Evolutionary conservation across 2,113 vertebrate species (phyloP), one percentile per base, ranked within the genome.

Genomic region (Leptosomus discolor): DNA sequence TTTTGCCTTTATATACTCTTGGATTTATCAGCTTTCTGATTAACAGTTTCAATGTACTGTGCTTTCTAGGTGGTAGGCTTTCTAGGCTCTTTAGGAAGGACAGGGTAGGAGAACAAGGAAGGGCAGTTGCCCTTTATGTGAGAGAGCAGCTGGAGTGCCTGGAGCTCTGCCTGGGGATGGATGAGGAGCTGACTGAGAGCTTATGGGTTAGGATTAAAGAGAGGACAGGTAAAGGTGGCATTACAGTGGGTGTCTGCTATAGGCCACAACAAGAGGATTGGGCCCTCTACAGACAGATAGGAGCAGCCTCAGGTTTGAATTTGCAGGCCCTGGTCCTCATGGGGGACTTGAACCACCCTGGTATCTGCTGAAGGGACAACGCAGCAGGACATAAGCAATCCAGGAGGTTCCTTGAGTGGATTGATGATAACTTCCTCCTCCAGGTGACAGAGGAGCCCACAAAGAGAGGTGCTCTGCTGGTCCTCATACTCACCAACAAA

Each of bases 1-100:
- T 97, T 96, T 95, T 96, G 88, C 96, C 95, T 97, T 98, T 92
- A 61, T 94, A 88, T 87, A 18, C 73, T 65, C 63, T 85, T 94
- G 91, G 90, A 73, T 97, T 97, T 90, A 67, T 91, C 85, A 87
- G 76, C 65, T 94, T 92, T 96, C 69, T 86, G 56, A 94, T 80
- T 74, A 81, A 64, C 39, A 45, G 70, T 86, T 98, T 93, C 77
- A 76, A 56, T 57, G 39, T 70, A 37, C 75, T 69, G 67, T 71
- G 65, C 85, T 96, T 94, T 96, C 56, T 87, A 69, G 88, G n/a
- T n/a, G 15, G 48, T 45, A 58, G 61, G 67, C n/a, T 87, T 26
- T 68, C 48, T 46, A 43, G 84, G 56, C 70, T 64, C 57, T 27
- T 39, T 10, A 41, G 73, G 81, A 84, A 76, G 78, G 50, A 17